A percentile compares a stretch with the other conserved stretches of the same genome.
Conservation (phyloP, 2,888 invertebrate genomes). For the Herminia tarsipennalis region DNA sequence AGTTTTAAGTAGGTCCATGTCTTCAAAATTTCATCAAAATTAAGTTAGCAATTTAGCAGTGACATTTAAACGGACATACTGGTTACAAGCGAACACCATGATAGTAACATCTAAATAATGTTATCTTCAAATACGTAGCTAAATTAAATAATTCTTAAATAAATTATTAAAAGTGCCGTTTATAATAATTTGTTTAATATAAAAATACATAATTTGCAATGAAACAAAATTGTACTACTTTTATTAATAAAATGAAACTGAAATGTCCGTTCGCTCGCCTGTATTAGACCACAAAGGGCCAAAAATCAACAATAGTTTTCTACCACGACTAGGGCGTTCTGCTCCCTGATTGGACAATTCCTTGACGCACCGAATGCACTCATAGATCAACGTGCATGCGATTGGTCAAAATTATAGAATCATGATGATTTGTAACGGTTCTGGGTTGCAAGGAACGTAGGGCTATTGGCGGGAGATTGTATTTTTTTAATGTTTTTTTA, state of each 20-base stretch:
- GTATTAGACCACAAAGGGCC: constrained; percentile 32
- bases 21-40: too few relatives aligned
- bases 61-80: too few relatives aligned
- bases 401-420: constrained; percentile 27
- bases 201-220: too few relatives aligned
- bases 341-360: constrained; percentile 30
- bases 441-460: constrained; percentile 2
- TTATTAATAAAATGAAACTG: neutral
- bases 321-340: constrained; percentile 24
- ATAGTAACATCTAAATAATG: too few relatives aligned
- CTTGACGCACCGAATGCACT: constrained; percentile 33
- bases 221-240: neutral
- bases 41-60: too few relatives aligned
- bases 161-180: too few relatives aligned
- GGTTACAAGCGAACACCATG: too few relatives aligned
- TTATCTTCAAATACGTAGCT: too few relatives aligned
- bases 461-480: constrained; percentile 16
- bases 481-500: constrained; percentile 5
- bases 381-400: constrained; percentile 21
- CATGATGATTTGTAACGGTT: constrained; percentile 25
- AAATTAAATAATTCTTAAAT: too few relatives aligned
- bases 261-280: constrained; percentile 32
- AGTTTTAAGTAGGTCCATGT: too few relatives aligned
- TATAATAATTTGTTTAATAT: too few relatives aligned
- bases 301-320: constrained; percentile 36